Evolutionary conservation across 2,113 vertebrate genomes (phyloP).

Genomic region (Ondatra zibethicus): DNA sequence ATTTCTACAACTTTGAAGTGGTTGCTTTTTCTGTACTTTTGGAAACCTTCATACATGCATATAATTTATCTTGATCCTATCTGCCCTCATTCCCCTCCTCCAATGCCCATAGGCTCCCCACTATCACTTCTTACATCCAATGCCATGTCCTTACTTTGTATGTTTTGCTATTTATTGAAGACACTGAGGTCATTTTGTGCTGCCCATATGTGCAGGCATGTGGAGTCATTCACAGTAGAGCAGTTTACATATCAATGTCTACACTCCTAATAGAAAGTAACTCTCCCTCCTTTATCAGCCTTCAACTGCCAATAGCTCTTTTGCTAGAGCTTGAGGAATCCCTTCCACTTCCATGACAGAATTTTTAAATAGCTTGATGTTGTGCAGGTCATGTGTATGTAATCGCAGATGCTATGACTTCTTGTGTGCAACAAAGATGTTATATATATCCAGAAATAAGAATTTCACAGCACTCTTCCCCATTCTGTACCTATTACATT

Average conservation of each 20-base stretch:
- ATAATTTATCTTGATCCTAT: background rate
- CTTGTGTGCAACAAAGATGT: background rate
- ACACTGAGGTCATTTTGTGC: background rate
- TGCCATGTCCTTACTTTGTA: background rate
- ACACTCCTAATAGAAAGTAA: background rate
- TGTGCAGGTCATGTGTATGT: background rate
- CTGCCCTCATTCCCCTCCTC: background rate
- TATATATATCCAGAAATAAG: background rate
- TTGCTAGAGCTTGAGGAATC: background rate
- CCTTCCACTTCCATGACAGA: background rate
- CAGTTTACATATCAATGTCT: background rate
- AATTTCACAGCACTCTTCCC: background rate
- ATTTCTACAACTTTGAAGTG: background rate
- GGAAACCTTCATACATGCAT: background rate
- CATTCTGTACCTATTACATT: background rate
- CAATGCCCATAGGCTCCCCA: background rate
- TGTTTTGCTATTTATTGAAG: background rate
- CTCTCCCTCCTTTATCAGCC: background rate
- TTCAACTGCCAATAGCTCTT: background rate
- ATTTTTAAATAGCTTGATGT: background rate
- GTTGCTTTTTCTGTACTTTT: background rate
- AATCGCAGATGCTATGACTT: background rate
- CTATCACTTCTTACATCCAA: background rate
- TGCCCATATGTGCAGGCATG: background rate
- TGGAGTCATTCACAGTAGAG: background rate